These are phyloP conservation scores for Mormyrops attenuatus DNA, from an alignment of 2,797 vertebrate species.

Conservation along the genomic window DNA sequence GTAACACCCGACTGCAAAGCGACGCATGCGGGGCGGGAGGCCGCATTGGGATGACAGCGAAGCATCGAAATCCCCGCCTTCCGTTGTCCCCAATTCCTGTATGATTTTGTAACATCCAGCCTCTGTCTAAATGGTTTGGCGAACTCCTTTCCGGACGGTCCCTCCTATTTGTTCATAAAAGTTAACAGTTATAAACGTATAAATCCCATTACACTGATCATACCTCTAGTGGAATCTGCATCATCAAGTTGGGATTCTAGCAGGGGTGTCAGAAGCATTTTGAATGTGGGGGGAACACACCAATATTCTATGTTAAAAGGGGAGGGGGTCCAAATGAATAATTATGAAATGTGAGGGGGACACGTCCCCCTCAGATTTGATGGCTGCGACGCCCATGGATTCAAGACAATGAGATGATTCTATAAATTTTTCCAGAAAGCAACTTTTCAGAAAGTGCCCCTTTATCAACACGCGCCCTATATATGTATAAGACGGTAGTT, in stretches of 20 bases:
- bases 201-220: not conserved
- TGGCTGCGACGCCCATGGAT: too few species aligned
- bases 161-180: not conserved
- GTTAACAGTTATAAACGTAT: not conserved
- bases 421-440: not conserved
- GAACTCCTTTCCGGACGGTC: too few species aligned
- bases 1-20: too few species aligned
- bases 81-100: not conserved
- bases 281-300: too few species aligned
- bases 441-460: not conserved
- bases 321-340: too few species aligned
- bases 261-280: too few species aligned
- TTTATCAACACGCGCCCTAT: not conserved
- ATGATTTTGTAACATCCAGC: conserved; percentile 11
- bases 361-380: too few species aligned
- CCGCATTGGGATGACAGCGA: not conserved
- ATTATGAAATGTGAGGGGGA: too few species aligned
- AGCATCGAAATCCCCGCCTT: not conserved
- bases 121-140: not conserved
- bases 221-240: not conserved
- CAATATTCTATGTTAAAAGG: too few species aligned
- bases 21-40: too few species aligned
- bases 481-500: not conserved
- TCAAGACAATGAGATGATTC: not conserved
- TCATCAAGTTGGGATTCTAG: too few species aligned